phyloP scores from a whole-genome alignment of 2,888 invertebrate species.

The Leucozona laternaria region DNA sequence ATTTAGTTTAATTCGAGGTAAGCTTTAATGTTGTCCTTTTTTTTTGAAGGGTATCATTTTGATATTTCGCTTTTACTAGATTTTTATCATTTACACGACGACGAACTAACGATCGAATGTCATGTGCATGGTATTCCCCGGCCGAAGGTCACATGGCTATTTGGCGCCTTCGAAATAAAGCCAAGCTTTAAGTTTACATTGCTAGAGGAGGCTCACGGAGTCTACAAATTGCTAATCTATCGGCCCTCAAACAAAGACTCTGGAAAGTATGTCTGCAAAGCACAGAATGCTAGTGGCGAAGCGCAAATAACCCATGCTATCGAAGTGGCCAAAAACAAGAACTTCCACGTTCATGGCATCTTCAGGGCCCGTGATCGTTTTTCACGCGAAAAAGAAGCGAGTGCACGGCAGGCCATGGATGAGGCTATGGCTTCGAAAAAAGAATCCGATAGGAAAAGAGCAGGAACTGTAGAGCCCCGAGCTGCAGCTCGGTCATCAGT shows the following conservation, averaged over 20 bases:
- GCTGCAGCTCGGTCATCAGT: conserved; percentile 76
- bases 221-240: conserved; percentile 85
- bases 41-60: conserved; percentile 77
- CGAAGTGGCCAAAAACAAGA: conserved; percentile 85
- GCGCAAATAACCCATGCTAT: conserved; percentile 84
- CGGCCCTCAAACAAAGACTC: conserved; percentile 86
- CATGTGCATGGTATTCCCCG: conserved; percentile 83
- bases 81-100: conserved; percentile 84
- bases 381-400: conserved; percentile 80
- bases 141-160: conserved; percentile 82
- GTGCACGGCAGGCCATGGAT: conserved; percentile 81
- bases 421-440: conserved; percentile 82
- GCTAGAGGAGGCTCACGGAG: conserved; percentile 83
- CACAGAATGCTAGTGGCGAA: conserved; percentile 88
- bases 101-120: conserved; percentile 86
- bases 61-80: conserved; percentile 78
- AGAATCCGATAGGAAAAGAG: conserved; percentile 82
- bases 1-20: conserved; percentile 88
- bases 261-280: conserved; percentile 89
- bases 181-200: conserved; percentile 82
- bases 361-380: conserved; percentile 82
- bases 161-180: conserved; percentile 81
- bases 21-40: conserved; percentile 81
- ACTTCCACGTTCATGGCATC: conserved; percentile 83
- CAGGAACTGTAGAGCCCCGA: conserved; percentile 78